Conservation (phyloP, 2,113 vertebrate species). For the Ammodytes dubius region DNA sequence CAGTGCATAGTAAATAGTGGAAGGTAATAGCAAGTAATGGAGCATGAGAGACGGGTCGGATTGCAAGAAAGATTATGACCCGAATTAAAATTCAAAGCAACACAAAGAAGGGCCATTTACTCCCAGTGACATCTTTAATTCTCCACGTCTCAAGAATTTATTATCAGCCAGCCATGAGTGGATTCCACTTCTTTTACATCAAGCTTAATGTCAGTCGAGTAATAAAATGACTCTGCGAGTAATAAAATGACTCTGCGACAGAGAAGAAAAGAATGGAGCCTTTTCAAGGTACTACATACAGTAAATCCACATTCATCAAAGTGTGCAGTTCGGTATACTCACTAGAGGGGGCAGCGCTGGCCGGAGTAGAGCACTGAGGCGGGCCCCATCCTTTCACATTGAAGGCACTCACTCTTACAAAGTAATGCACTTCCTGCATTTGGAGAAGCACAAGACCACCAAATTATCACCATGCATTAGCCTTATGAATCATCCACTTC, state of each 20-base stretch:
- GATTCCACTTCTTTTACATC: constrained; percentile 44
- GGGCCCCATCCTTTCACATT: constrained; percentile 86
- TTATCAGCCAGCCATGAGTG: constrained; percentile 37
- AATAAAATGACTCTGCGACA: constrained; percentile 40
- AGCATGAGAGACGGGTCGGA: neutral
- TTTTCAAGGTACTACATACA: neutral
- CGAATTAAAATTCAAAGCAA: constrained; percentile 36
- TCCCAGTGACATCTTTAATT: constrained; percentile 45
- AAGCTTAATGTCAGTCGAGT: constrained; percentile 40
- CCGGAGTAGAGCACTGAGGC: constrained; percentile 77
- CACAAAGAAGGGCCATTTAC: constrained; percentile 29
- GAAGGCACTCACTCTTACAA: constrained; percentile 82
- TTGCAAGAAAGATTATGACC: constrained; percentile 30
- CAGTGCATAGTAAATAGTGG: neutral
- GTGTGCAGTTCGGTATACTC: constrained; percentile 73
- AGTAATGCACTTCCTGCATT: constrained; percentile 83
- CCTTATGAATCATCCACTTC: constrained; percentile 25
- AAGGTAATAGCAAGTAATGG: constrained; percentile 9
- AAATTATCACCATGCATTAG: constrained; percentile 65
- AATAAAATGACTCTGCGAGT: constrained; percentile 42
- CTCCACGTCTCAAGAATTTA: constrained; percentile 57
- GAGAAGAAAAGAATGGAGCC: constrained; percentile 18
- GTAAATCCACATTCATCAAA: constrained; percentile 33
- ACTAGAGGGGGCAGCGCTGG: constrained; percentile 84
- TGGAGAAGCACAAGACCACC: constrained; percentile 50